Conservation (phyloP, 1,140 invertebrate genomes). For the Odontomachus brunneus region DNA sequence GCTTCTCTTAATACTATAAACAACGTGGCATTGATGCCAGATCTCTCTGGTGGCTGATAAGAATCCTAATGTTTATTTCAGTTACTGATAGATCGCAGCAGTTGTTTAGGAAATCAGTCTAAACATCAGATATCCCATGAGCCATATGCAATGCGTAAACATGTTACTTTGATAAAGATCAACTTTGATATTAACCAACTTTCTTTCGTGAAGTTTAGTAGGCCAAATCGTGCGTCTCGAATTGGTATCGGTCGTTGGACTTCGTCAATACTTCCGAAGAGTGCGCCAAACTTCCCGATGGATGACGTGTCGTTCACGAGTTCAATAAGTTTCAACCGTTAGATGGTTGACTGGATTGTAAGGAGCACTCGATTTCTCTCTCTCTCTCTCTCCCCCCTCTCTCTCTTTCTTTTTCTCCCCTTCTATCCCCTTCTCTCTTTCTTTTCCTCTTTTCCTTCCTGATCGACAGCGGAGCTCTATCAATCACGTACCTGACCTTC, state of each 20-base stretch:
- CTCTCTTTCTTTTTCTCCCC: too few relatives aligned
- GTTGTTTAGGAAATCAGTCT: too few relatives aligned
- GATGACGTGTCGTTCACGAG: background rate
- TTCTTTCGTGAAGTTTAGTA: background rate
- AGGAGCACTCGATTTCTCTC: background rate
- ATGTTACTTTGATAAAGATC: too few relatives aligned
- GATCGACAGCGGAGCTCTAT: conserved; percentile 29
- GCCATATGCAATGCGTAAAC: too few relatives aligned
- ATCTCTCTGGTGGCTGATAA: too few relatives aligned
- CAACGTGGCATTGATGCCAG: too few relatives aligned
- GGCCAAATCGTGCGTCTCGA: background rate
- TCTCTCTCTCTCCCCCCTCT: too few relatives aligned
- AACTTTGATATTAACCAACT: conserved; percentile 7
- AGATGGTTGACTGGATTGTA: conserved; percentile 1
- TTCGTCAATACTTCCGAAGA: background rate
- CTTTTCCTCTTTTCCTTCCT: background rate
- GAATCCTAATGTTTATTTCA: too few relatives aligned
- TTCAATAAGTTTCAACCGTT: conserved; percentile 21
- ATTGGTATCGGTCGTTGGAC: background rate
- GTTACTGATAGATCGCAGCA: too few relatives aligned
- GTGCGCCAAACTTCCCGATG: background rate
- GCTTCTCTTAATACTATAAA: too few relatives aligned
- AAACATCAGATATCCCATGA: too few relatives aligned
- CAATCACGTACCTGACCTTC: conserved; percentile 35
- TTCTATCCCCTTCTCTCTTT: too few relatives aligned